phyloP scores from a whole-genome alignment of 2,113 vertebrate species.

The Petroica traversi region DNA sequence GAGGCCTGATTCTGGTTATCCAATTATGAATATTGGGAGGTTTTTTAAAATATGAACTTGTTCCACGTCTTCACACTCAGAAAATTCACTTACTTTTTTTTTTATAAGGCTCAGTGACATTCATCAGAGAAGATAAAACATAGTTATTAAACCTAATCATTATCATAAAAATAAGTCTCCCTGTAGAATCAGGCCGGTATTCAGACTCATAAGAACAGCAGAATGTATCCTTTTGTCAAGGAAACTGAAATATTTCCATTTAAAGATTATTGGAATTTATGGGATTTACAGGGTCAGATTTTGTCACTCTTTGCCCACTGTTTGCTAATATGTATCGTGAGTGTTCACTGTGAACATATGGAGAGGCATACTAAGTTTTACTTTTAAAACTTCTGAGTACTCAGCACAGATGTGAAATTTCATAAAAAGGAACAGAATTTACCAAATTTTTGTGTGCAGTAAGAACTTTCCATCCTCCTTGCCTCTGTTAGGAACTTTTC shows the following conservation, averaged over 20 bases:
- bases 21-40: neutral
- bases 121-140: neutral
- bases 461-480: neutral
- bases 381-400: neutral
- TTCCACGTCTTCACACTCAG: neutral
- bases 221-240: neutral
- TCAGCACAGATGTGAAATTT: neutral
- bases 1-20: neutral
- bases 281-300: neutral
- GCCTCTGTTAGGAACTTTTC: neutral
- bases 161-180: neutral
- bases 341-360: neutral
- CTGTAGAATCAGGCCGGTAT: neutral
- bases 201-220: neutral
- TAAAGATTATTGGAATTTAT: neutral
- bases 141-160: neutral
- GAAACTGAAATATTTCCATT: neutral
- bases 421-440: neutral
- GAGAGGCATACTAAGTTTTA: neutral
- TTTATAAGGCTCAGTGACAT: neutral
- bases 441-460: fast-evolving
- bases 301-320: neutral
- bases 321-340: neutral
- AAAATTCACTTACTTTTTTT: neutral
- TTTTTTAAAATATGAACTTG: neutral